A percentile compares a stretch with the other conserved stretches of the same genome.
phyloP scores from a whole-genome alignment of 2,888 invertebrate species.

The Malthinus seriepunctatus region DNA sequence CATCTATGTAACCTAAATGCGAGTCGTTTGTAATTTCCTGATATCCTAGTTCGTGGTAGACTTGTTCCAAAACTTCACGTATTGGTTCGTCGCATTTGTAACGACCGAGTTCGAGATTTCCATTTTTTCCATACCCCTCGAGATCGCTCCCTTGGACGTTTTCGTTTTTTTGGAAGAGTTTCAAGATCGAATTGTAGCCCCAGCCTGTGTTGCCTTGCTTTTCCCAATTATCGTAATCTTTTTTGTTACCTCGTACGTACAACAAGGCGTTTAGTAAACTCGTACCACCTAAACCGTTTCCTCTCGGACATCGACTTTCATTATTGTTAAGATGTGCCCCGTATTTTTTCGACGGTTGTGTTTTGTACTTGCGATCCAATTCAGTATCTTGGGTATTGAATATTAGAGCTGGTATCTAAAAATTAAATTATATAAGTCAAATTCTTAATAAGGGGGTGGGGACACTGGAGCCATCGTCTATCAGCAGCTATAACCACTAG shows the following conservation, averaged over 20 bases:
- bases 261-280: slow-evolving; percentile 91
- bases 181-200: slow-evolving; percentile 79
- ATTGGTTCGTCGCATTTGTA: slow-evolving; percentile 12
- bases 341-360: slow-evolving; percentile 77
- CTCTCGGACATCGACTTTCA: slow-evolving; percentile 88
- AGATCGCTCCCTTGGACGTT: slow-evolving; percentile 21
- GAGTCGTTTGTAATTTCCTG: slow-evolving; percentile 42
- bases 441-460: too few relatives aligned
- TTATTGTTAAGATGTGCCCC: slow-evolving; percentile 86
- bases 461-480: too few relatives aligned
- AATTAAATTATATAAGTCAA: slow-evolving; percentile 36
- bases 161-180: slow-evolving; percentile 73
- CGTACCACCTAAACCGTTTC: slow-evolving; percentile 86
- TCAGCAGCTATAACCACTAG: too few relatives aligned
- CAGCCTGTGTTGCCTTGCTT: slow-evolving; percentile 82
- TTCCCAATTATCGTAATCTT: slow-evolving; percentile 88
- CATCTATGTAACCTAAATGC: slow-evolving; percentile 47
- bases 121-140: slow-evolving; percentile 25
- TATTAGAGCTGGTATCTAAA: slow-evolving; percentile 75
- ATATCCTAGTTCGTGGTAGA: slow-evolving; percentile 44
- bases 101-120: slow-evolving; percentile 22
- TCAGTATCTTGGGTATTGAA: slow-evolving; percentile 85
- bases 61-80: slow-evolving; percentile 21
- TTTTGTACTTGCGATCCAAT: slow-evolving; percentile 91
- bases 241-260: slow-evolving; percentile 84